Evolutionary conservation across 1,140 invertebrate genomes (phyloP), one percentile per base, ranked within the genome.

Genomic region (Anastrepha ludens): DNA sequence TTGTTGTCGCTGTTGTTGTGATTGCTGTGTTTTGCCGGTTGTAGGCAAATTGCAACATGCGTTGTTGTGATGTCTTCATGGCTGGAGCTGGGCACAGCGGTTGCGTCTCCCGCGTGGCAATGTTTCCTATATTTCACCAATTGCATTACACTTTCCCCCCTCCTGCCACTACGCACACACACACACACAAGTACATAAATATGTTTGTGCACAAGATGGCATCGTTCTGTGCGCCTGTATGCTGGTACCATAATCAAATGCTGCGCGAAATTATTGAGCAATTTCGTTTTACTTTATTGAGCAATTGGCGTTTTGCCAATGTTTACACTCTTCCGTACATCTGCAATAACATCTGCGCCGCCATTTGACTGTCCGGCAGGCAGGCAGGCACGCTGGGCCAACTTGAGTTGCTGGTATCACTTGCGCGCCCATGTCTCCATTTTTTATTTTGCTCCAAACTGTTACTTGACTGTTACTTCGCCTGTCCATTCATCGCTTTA

Each of bases 1-100:
- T 62, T 62, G 74, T 81, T 81, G 47, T 81, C 47, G 47, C 74
- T 81, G 74, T 86, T 60, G 85, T 86, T 60, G 85, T 65, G 58
- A 50, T 86, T 86, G 6, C 11, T 55, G 50, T 55, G 39, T 60
- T 87, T 70, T 1, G 60, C 44, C n/a, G 60, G 64, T 87, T 87
- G 86, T 87, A 87, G 86, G 86, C 86, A 87, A 87, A 87, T 87
- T 87, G 86, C 47, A 62, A 58, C 86, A 87, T 67, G 86, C 86
- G 62, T 87, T 70, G 86, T 87, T 87, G 47, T 87, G 86, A 87
- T 87, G 86, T 67, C 86, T 87, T 65, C 60, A 86, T 87, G 86
- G 86, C n/a, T 64, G n/a, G n/a, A 15, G 6, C 20, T 60, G 6
- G 6, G 5, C 50, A 15, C 50, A 2, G 29, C 20, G 3, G 13